Evolutionary conservation across 1,140 invertebrate species (phyloP).

Genomic region (Halesus radiatus): DNA sequence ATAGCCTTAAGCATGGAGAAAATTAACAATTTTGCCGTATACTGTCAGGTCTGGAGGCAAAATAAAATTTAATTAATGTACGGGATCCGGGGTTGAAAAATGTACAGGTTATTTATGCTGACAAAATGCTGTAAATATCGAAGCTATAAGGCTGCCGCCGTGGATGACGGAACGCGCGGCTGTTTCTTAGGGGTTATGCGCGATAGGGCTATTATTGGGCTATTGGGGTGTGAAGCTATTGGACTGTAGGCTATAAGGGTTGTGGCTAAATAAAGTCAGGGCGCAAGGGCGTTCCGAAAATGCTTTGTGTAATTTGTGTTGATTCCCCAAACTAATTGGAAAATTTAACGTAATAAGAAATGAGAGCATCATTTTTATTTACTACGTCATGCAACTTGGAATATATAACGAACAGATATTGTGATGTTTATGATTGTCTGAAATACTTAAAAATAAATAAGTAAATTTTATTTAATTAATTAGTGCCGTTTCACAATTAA

Average conservation of each 20-base stretch:
- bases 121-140: slow-evolving; percentile 51
- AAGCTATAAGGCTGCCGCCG: slow-evolving; percentile 42
- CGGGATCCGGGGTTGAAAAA: slow-evolving; percentile 54
- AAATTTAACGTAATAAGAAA: slow-evolving; percentile 34
- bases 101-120: slow-evolving; percentile 56
- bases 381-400: neutral
- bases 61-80: slow-evolving; percentile 57
- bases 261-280: neutral
- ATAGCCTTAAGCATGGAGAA: neutral
- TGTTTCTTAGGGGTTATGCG: neutral
- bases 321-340: slow-evolving; percentile 3
- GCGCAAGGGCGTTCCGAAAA: neutral
- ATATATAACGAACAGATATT: too few relatives aligned
- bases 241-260: too few relatives aligned
- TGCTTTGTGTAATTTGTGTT: slow-evolving; percentile 21
- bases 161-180: neutral
- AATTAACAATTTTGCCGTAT: slow-evolving; percentile 52
- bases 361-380: neutral
- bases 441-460: too few relatives aligned
- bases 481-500: too few relatives aligned
- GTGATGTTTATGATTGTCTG: too few relatives aligned
- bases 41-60: slow-evolving; percentile 46
- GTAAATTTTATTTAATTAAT: too few relatives aligned
- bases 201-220: too few relatives aligned
- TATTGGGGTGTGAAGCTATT: too few relatives aligned